Evolutionary conservation across 2,888 invertebrate genomes (phyloP).

Genomic region (Mythimna albipuncta): DNA sequence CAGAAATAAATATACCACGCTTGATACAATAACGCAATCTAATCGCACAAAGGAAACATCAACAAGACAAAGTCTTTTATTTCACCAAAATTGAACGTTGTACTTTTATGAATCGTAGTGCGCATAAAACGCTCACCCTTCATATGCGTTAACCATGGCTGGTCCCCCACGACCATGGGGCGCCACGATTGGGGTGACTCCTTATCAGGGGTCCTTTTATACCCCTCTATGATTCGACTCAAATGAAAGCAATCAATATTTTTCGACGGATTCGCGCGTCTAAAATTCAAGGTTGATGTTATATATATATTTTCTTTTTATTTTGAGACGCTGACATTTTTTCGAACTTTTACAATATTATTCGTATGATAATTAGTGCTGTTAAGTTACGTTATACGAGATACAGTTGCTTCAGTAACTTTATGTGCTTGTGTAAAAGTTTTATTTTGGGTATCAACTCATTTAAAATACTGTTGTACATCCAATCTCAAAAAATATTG

Average conservation of each 20-base stretch:
- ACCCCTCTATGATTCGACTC: conserved; percentile 55
- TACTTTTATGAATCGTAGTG: conserved; percentile 43
- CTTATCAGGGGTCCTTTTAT: conserved; percentile 52
- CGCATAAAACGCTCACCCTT: conserved; percentile 49
- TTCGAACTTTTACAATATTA: background rate
- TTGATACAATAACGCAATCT: conserved; percentile 36
- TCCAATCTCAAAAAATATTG: background rate
- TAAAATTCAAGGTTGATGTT: conserved; percentile 19
- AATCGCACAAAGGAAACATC: conserved; percentile 29
- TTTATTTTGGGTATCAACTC: background rate
- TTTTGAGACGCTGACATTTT: background rate
- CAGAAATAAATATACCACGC: conserved; percentile 22
- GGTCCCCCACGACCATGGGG: conserved; percentile 41
- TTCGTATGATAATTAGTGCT: background rate
- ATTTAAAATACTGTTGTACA: background rate
- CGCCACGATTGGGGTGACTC: conserved; percentile 49
- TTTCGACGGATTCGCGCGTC: conserved; percentile 40
- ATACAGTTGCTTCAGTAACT: conserved; percentile 1
- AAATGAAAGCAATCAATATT: conserved; percentile 60
- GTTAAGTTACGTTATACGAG: background rate
- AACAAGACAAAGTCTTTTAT: conserved; percentile 24
- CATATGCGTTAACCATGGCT: conserved; percentile 25
- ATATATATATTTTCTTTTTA: background rate
- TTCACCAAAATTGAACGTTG: conserved; percentile 40
- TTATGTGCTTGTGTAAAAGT: background rate